Evolutionary conservation across 2,888 invertebrate genomes (phyloP).

Genomic region (Phyto melanocephala): DNA sequence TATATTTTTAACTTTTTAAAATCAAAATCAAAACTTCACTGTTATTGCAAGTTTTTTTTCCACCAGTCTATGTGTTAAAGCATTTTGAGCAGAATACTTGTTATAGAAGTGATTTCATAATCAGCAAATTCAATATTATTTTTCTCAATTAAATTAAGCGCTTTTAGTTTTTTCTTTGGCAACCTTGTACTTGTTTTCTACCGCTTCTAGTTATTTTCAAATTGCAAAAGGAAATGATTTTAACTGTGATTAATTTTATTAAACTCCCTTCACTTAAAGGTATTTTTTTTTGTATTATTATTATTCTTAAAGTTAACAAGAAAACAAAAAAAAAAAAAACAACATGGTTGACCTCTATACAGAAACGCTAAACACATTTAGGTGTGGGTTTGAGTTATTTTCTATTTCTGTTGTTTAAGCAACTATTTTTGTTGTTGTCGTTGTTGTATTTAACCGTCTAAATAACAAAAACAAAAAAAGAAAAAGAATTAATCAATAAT

Average conservation of each 20-base stretch:
- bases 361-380: not conserved
- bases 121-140: too few relatives aligned
- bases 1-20: too few relatives aligned
- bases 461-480: conserved; percentile 41
- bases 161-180: not conserved
- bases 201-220: not conserved
- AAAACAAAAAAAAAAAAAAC: not conserved
- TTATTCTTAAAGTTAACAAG: not conserved
- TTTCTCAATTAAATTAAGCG: not conserved
- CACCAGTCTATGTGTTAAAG: too few relatives aligned
- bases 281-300: too few relatives aligned
- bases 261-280: not conserved
- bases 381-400: not conserved
- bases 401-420: not conserved
- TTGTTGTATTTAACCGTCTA: conserved; percentile 3
- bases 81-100: too few relatives aligned
- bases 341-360: conserved; percentile 9
- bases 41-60: too few relatives aligned
- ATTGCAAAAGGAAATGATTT: not conserved
- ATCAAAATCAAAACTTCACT: too few relatives aligned
- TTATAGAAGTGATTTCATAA: too few relatives aligned
- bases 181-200: not conserved
- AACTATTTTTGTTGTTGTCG: not conserved
- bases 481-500: conserved; percentile 63
- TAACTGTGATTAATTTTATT: not conserved